phyloP scores from a whole-genome alignment of 2,888 invertebrate species.

The Nymphalis polychloros region DNA sequence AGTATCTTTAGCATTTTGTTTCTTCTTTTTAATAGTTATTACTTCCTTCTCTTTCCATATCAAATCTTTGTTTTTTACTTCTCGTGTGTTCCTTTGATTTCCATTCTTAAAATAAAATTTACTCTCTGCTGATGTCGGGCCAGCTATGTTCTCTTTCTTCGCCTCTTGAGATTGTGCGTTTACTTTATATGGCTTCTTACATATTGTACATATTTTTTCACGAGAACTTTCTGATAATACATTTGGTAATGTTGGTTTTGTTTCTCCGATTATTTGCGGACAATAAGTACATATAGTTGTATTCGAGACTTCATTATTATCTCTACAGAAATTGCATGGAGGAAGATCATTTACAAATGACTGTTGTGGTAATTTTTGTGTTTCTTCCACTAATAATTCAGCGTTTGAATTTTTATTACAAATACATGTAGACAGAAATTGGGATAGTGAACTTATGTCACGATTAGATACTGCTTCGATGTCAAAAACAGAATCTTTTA shows the following conservation, averaged over 20 bases:
- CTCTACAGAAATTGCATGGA: slow-evolving; percentile 30
- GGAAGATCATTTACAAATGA: slow-evolving; percentile 1
- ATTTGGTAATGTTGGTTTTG: neutral
- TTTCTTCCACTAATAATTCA: neutral
- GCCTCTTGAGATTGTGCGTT: neutral
- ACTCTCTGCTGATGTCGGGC: slow-evolving; percentile 28
- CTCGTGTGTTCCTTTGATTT: slow-evolving; percentile 47
- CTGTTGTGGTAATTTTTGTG: neutral
- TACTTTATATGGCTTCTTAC: slow-evolving; percentile 1
- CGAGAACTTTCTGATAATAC: neutral
- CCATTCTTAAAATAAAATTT: slow-evolving; percentile 47
- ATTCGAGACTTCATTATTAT: slow-evolving; percentile 21
- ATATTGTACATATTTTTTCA: neutral
- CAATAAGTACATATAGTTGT: slow-evolving; percentile 22
- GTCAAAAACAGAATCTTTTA: slow-evolving; percentile 33
- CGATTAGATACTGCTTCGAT: neutral
- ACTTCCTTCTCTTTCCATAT: slow-evolving; percentile 49
- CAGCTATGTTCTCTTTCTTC: neutral
- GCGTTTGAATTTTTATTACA: slow-evolving; percentile 9
- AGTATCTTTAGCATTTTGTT: slow-evolving; percentile 44
- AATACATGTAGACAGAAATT: slow-evolving; percentile 12
- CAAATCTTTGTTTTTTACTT: slow-evolving; percentile 49
- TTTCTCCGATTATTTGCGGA: slow-evolving; percentile 2
- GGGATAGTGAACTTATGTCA: neutral
- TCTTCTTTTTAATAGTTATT: slow-evolving; percentile 44